phyloP scores from a whole-genome alignment of 2,797 vertebrate species.

The Enteromius afrohamiltoni region DNA sequence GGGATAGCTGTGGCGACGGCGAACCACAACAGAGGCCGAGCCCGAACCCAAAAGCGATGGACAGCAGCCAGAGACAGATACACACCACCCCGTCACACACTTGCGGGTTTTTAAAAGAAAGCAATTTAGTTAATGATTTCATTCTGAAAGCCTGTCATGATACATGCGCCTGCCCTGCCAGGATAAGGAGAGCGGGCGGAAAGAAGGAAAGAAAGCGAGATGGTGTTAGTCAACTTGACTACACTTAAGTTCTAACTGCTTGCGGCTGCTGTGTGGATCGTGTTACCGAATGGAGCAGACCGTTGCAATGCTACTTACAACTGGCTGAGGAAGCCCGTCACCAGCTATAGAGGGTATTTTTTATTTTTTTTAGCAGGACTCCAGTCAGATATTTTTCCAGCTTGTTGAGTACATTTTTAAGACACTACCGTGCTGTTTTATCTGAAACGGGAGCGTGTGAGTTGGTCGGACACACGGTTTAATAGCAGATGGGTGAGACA shows the following conservation, averaged over 20 bases:
- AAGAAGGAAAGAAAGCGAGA: conserved; percentile 55
- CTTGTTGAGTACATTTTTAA: conserved; percentile 47
- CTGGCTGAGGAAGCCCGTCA: conserved; percentile 32
- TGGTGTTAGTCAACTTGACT: conserved; percentile 69
- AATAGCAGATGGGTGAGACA: conserved; percentile 65
- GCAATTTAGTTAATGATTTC: conserved; percentile 82
- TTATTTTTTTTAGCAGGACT: not conserved
- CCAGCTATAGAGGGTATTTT: conserved; percentile 27
- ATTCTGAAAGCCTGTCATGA: conserved; percentile 76
- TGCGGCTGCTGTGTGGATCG: conserved; percentile 48
- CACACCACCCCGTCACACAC: conserved; percentile 74
- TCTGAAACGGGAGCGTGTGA: conserved; percentile 53
- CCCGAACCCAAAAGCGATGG: conserved; percentile 75
- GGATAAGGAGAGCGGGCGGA: conserved; percentile 61
- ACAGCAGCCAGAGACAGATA: conserved; percentile 73
- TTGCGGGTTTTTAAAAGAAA: conserved; percentile 78
- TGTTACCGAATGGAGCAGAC: conserved; percentile 32
- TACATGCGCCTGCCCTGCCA: conserved; percentile 67
- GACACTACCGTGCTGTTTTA: conserved; percentile 53
- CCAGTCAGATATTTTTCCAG: conserved; percentile 38
- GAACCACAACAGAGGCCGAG: conserved; percentile 82
- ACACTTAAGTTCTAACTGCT: conserved; percentile 58
- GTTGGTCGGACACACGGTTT: conserved; percentile 63
- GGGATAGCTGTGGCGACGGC: conserved; percentile 79
- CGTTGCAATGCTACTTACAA: conserved; percentile 22